Conservation (phyloP, 2,113 vertebrate genomes). For the Canis aureus region DNA sequence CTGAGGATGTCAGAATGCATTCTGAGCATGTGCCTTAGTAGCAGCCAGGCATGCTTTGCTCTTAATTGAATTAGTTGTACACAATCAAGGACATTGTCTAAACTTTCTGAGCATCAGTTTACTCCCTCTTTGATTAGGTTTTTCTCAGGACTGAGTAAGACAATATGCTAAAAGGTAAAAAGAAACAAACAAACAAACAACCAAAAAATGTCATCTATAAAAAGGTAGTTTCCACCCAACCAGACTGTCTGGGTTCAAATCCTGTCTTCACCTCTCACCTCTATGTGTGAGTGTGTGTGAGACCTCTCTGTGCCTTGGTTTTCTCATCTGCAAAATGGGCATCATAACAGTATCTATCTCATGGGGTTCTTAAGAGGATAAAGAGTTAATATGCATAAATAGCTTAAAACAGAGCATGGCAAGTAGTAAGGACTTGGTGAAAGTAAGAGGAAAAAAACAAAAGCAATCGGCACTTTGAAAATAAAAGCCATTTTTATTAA, state of each 20-base stretch:
- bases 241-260: not conserved
- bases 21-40: not conserved
- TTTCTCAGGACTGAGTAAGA: not conserved
- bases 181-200: not conserved
- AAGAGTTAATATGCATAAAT: not conserved
- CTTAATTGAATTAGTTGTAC: no score
- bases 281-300: not conserved
- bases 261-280: not conserved
- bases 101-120: not conserved
- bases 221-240: not conserved
- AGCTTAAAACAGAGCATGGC: not conserved
- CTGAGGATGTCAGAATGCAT: no score
- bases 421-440: not conserved
- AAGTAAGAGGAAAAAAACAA: not conserved
- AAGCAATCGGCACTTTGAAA: slow-evolving; percentile 10
- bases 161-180: not conserved
- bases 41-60: not conserved
- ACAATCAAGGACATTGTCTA: no score
- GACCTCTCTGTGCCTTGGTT: not conserved
- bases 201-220: not conserved
- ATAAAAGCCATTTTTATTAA: slow-evolving; percentile 32
- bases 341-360: not conserved
- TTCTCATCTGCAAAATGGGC: slow-evolving; percentile 1
- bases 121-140: not conserved
- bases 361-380: not conserved